Evolutionary conservation across 2,888 invertebrate genomes (phyloP), one percentile per base, ranked within the genome.

Genomic region (Plebejus argus): DNA sequence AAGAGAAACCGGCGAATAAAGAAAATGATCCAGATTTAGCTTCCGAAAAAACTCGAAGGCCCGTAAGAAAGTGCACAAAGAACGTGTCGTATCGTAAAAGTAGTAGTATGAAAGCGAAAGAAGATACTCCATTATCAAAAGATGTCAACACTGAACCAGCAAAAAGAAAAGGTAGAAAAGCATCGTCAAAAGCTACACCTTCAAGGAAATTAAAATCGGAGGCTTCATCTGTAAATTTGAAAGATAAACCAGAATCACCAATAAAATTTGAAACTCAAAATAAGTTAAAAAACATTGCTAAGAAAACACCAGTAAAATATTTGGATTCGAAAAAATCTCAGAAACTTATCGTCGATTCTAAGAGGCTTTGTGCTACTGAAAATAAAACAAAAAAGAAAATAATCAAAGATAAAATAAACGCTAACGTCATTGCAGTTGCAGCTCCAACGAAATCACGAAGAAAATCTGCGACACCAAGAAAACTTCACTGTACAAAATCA

Each of bases 391-490:
- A 81, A 75, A 89, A 84, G 81, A 86, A 83, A 79, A 84, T 82
- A 18, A 82, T 82, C 49, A 84, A 90, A 83, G 89, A 90, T 18
- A 88, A 85, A 80, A 79, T 78, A 20, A 82, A 82, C 71, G 33
- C 80, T 28, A 77, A 82, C 10, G 82, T 87, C 8, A 58, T 82
- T 0, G 74, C 83, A 70, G 79, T 80, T 70, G 82, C 85, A 45
- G 87, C 83, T 53, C 89, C 89, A 15, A 89, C 91, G 0, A 94
- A 94, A 83, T 94, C 94, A 0, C 89, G 94, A 58, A 87, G 94
- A 82, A 94, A 94, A 84, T 94, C 94, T 20, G 93, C 94, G 1
- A 94, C 94, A 3, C 94, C 94, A 2, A 87, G 94, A 81, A 94
- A 94, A 86, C 84, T 94, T 7, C 86, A 91, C 80, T 89, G 91